Percentiles rank a stretch among this genome's conserved stretches.
Evolutionary conservation across 2,888 invertebrate genomes (phyloP).

Genomic region (Campoplex capitator): DNA sequence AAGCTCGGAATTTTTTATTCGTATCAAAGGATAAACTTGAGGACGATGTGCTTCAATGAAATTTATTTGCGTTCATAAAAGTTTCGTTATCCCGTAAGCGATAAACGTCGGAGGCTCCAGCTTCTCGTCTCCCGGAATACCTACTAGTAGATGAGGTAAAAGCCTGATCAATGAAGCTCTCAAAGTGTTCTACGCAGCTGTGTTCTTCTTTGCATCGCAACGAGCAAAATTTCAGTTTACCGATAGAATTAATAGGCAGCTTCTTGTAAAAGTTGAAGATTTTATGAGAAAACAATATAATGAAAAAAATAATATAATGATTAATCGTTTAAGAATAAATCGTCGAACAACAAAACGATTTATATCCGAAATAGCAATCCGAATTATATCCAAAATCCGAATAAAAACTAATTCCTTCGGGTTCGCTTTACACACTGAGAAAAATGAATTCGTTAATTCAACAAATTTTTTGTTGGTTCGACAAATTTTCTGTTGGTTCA

Average conservation of each 20-base stretch:
- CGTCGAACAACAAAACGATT: neutral
- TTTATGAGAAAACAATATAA: constrained; percentile 17
- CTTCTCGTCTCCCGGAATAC: constrained; percentile 41
- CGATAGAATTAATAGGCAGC: constrained; percentile 32
- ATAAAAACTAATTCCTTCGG: neutral
- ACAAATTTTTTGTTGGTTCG: too few species aligned
- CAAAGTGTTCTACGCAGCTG: constrained; percentile 1
- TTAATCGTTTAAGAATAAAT: neutral
- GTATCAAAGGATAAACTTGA: neutral
- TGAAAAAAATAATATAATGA: too few species aligned
- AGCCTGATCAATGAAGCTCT: constrained; percentile 28
- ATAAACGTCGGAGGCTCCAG: constrained; percentile 48
- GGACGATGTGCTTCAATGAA: constrained; percentile 18
- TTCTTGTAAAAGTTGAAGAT: constrained; percentile 13
- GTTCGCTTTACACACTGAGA: too few species aligned
- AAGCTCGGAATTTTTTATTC: neutral
- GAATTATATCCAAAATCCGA: neutral
- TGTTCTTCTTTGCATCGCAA: constrained; percentile 25
- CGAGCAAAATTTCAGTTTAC: too few species aligned
- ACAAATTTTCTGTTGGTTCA: too few species aligned
- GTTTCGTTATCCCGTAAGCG: constrained; percentile 33
- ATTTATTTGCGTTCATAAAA: constrained; percentile 51
- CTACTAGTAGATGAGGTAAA: constrained; percentile 34
- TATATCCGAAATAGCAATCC: neutral
- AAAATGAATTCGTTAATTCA: too few species aligned